These are phyloP conservation scores for Trichonephila clavata DNA, from an alignment of 1,140 invertebrate genomes.

Conservation along the genomic window DNA sequence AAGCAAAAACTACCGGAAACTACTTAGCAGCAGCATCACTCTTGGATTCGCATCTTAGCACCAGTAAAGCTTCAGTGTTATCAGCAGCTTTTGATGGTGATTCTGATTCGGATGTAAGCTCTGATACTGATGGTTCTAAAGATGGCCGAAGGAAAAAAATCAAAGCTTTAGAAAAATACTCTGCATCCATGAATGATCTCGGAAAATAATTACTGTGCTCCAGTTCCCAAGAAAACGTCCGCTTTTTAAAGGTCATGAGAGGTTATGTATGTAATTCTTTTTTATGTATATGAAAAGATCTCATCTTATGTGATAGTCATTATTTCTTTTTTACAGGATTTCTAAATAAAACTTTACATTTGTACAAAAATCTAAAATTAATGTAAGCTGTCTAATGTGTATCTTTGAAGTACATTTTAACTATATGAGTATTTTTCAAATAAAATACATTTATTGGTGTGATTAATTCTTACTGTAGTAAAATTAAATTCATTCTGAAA, in stretches of 20 bases:
- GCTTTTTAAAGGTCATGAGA: slow-evolving; percentile 28
- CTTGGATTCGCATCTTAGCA: slow-evolving; percentile 71
- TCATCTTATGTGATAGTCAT: slow-evolving; percentile 69
- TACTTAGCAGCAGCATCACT: slow-evolving; percentile 83
- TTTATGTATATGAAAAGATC: slow-evolving; percentile 63
- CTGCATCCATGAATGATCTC: not conserved
- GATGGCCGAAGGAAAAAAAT: slow-evolving; percentile 82
- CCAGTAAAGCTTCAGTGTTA: slow-evolving; percentile 81
- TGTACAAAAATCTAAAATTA: too few relatives aligned
- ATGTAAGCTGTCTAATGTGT: too few relatives aligned
- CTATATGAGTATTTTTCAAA: too few relatives aligned
- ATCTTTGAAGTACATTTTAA: too few relatives aligned
- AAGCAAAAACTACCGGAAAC: slow-evolving; percentile 86
- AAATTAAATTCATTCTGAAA: too few relatives aligned
- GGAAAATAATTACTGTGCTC: not conserved
- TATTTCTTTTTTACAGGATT: too few relatives aligned
- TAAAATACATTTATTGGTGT: too few relatives aligned
- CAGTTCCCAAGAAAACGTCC: slow-evolving; percentile 55
- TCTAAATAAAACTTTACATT: too few relatives aligned
- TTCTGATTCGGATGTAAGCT: slow-evolving; percentile 82
- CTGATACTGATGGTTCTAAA: slow-evolving; percentile 82
- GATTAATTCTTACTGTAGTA: too few relatives aligned
- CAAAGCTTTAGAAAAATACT: slow-evolving; percentile 78
- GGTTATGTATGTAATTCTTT: slow-evolving; percentile 35
- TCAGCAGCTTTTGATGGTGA: slow-evolving; percentile 81